These are phyloP conservation scores for Gymnothorax javanicus DNA, from an alignment of 2,797 vertebrate species.

Conservation along the genomic window DNA sequence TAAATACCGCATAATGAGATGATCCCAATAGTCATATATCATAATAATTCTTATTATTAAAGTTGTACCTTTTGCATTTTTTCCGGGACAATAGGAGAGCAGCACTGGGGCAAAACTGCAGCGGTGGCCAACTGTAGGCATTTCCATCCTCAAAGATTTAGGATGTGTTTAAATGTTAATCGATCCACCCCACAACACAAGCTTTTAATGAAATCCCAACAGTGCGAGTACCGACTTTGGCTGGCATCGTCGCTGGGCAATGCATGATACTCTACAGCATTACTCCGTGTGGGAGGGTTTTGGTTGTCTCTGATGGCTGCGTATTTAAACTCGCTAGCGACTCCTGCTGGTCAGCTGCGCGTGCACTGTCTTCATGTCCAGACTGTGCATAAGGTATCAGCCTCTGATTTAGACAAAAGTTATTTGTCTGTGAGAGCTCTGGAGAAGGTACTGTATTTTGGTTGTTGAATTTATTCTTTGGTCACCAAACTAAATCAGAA, in stretches of 20 bases:
- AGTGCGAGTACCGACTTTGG: not conserved
- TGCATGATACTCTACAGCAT: too few species aligned
- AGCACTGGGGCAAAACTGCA: not conserved
- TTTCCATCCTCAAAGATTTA: slow-evolving; percentile 2
- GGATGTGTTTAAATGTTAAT: not conserved
- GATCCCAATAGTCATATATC: not conserved
- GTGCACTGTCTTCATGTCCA: not conserved
- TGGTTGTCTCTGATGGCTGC: not conserved
- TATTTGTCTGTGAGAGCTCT: not conserved
- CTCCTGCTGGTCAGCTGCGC: not conserved
- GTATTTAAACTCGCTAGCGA: not conserved
- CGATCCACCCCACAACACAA: not conserved
- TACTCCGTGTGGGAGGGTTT: not conserved
- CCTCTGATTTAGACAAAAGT: not conserved
- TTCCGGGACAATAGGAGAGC: not conserved
- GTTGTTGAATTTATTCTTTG: too few species aligned
- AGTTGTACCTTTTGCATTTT: not conserved
- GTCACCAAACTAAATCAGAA: too few species aligned
- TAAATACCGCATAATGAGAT: not conserved
- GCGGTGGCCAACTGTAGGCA: not conserved
- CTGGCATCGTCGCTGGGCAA: too few species aligned
- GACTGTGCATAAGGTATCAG: not conserved
- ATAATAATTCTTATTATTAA: not conserved
- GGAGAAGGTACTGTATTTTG: not conserved
- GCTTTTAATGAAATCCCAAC: not conserved